Percentiles rank a stretch among this genome's conserved stretches.
Conservation (phyloP, 53 echinoderm and acorn worm species). For the Mesocentrotus franciscanus region DNA sequence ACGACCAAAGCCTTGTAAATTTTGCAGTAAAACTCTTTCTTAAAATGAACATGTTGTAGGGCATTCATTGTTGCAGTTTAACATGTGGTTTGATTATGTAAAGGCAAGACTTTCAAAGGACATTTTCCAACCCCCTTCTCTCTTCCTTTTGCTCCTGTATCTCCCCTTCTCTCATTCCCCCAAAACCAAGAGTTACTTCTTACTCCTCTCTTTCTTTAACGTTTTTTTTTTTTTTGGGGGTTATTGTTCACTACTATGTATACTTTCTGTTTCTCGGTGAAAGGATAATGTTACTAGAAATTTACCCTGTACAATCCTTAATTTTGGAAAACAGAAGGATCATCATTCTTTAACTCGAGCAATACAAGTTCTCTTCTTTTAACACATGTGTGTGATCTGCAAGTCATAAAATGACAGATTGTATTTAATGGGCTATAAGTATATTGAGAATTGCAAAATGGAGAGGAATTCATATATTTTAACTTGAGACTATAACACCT, state of each 20-base stretch:
- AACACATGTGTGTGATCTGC: not conserved
- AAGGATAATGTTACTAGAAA: not conserved
- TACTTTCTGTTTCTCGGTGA: not conserved
- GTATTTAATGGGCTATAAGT: not conserved
- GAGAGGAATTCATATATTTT: not conserved
- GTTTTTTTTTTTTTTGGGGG: too few relatives aligned
- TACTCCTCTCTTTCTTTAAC: not conserved
- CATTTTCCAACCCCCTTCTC: not conserved
- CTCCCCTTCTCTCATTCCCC: not conserved
- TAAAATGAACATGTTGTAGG: not conserved
- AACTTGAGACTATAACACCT: not conserved
- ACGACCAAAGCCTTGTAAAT: not conserved
- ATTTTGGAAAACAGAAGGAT: not conserved
- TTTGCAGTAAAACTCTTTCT: not conserved
- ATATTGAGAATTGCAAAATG: not conserved
- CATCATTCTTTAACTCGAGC: not conserved
- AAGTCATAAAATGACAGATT: not conserved
- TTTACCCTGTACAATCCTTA: not conserved
- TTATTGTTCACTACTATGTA: too few relatives aligned
- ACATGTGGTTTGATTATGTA: not conserved
- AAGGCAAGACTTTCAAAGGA: not conserved
- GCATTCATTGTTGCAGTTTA: not conserved
- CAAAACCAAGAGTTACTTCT: too few relatives aligned
- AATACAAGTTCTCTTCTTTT: not conserved
- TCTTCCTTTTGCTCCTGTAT: not conserved